Evolutionary conservation across 2,797 vertebrate species (phyloP), one percentile per base, ranked within the genome.

Genomic region (Aselliscus stoliczkanus): DNA sequence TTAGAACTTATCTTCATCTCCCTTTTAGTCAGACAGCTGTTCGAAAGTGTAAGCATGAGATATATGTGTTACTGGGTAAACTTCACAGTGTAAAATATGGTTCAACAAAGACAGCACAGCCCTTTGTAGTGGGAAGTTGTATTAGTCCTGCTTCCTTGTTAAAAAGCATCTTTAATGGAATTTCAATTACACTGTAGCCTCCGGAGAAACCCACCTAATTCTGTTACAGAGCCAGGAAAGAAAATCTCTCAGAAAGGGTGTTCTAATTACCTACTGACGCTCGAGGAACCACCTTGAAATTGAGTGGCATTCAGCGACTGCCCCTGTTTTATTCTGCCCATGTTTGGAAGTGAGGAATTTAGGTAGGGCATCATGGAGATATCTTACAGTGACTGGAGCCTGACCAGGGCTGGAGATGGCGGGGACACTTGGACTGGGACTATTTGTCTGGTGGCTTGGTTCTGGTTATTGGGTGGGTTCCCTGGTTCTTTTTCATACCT

Each of bases 131-230:
- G 8, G 18, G 81, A 83, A 81, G 54, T 67, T 42, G 3, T 27
- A 31, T 82, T 77, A 50, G 76, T 77, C 56, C 50, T n/a, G 1
- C 54, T 73, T 85, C 23, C 88, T 93, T 94, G 54, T 80, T 75
- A 42, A 67, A 88, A 88, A 85, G 87, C 79, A 50, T 94, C 90
- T 93, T 92, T 86, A 88, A 88, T 97, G 95, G 86, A 92, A 77
- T 94, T 95, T 86, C 89, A 85, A 0, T 97, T 69, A 75, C 44
- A 44, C 15, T 50, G 31, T 47, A 72, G 47, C 42, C 72, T 87
- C 73, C 12, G 1, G 77, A 77, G 85, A 91, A 95, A 93, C 23
- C 52, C 75, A 34, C 84, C 77, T 86, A 44, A 88, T 25, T 81
- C 88, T 81, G 67, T 64, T 73, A 47, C 44, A 10, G 79, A 44